Evolutionary conservation across 2,113 vertebrate genomes (phyloP).

Genomic region (Erythrolamprus reginae): DNA sequence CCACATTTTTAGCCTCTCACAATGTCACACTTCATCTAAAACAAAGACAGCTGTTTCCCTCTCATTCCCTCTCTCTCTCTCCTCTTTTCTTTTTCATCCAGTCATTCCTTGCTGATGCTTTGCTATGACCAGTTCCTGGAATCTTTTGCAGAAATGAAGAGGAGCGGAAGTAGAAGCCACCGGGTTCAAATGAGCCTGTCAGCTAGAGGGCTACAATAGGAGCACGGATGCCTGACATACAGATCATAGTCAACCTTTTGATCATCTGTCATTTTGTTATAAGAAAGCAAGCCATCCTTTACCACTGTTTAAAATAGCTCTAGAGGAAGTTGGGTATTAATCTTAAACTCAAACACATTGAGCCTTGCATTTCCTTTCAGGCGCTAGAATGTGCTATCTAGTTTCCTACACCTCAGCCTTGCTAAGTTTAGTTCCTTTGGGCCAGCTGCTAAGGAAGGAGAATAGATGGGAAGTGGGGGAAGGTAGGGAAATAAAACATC

Average conservation of each 20-base stretch:
- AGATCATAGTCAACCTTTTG: constrained; percentile 65
- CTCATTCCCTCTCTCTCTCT: neutral
- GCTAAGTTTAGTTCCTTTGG: constrained; percentile 74
- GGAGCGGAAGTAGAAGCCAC: constrained; percentile 53
- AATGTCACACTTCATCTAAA: constrained; percentile 18
- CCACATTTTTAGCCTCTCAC: neutral
- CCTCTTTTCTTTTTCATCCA: neutral
- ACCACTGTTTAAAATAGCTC: constrained; percentile 73
- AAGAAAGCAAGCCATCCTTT: constrained; percentile 69
- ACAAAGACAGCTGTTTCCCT: constrained; percentile 9
- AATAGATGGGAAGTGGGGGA: constrained; percentile 37
- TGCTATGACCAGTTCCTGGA: constrained; percentile 44
- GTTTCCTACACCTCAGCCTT: constrained; percentile 74
- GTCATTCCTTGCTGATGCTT: neutral
- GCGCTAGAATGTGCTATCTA: constrained; percentile 68
- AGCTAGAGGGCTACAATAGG: constrained; percentile 49
- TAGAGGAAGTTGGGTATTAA: constrained; percentile 75
- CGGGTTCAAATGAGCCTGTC: constrained; percentile 46
- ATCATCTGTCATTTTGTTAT: constrained; percentile 71
- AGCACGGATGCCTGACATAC: constrained; percentile 59
- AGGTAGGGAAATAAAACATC: constrained; percentile 17
- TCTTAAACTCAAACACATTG: constrained; percentile 75
- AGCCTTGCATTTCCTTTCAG: constrained; percentile 75
- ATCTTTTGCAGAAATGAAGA: constrained; percentile 59
- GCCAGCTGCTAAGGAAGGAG: constrained; percentile 69